phyloP scores from a whole-genome alignment of 1,140 invertebrate genomes.

The Neodiprion lecontei region DNA sequence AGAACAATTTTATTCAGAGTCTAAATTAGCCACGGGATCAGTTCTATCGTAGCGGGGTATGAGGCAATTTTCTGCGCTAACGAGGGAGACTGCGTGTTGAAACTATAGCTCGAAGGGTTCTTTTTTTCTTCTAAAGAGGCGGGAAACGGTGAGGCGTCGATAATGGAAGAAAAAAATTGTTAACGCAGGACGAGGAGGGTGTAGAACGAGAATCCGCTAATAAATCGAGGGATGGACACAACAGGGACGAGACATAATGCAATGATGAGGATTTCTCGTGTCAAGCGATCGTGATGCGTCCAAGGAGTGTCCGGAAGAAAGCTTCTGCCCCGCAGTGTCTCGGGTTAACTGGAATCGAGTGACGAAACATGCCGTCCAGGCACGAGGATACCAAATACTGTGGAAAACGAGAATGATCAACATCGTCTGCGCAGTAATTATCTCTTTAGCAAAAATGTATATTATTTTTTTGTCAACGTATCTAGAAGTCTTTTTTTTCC shows the following conservation, averaged over 20 bases:
- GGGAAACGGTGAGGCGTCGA: neutral
- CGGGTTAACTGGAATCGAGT: too few species aligned
- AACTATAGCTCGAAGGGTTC: neutral
- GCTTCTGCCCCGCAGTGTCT: slow-evolving; percentile 16
- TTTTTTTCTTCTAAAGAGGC: slow-evolving; percentile 6
- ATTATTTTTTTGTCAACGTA: too few species aligned
- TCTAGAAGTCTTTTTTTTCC: too few species aligned
- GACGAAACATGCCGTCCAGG: neutral
- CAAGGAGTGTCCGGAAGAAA: slow-evolving; percentile 38
- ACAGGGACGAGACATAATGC: slow-evolving; percentile 29
- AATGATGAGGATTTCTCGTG: slow-evolving; percentile 52
- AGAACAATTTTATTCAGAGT: neutral
- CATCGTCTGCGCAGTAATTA: slow-evolving; percentile 12
- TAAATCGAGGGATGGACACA: slow-evolving; percentile 42
- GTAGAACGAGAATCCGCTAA: slow-evolving; percentile 39
- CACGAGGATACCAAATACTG: neutral
- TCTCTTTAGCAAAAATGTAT: too few species aligned
- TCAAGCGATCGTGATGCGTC: slow-evolving; percentile 45
- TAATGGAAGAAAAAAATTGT: neutral
- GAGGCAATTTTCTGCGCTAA: neutral
- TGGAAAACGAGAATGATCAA: slow-evolving; percentile 16
- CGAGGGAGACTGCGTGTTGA: neutral
- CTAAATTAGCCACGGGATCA: neutral
- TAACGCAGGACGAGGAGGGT: neutral
- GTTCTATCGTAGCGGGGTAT: neutral